Percentiles rank a stretch among this genome's conserved stretches.
Conservation (phyloP, 92 coral and sea anemone genomes). For the Heteractis magnifica region DNA sequence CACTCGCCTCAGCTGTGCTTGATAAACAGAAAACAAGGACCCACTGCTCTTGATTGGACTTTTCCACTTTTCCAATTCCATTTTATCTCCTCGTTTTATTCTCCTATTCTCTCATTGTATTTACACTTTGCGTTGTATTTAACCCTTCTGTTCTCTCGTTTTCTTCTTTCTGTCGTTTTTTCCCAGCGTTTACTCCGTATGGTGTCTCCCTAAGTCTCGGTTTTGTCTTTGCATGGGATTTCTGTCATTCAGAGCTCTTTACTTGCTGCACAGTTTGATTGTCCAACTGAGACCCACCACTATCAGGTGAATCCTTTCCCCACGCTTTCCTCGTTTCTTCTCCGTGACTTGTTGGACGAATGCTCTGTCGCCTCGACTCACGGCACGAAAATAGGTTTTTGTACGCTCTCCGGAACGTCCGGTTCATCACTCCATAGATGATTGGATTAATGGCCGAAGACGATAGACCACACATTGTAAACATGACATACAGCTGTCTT, state of each 20-base stretch:
- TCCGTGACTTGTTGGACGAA: background rate
- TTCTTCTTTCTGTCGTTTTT: too few species aligned
- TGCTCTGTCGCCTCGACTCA: background rate
- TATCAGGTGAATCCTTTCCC: background rate
- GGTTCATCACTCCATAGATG: slow-evolving; percentile 62
- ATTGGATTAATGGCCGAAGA: slow-evolving; percentile 54
- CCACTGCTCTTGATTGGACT: too few species aligned
- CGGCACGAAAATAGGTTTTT: slow-evolving; percentile 11
- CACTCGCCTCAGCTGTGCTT: too few species aligned
- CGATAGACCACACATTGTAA: slow-evolving; percentile 44
- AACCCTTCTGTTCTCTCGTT: too few species aligned
- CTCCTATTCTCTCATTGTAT: background rate
- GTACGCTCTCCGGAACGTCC: slow-evolving; percentile 46
- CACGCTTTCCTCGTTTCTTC: background rate
- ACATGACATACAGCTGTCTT: slow-evolving; percentile 46
- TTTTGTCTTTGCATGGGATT: too few species aligned
- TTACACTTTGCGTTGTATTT: too few species aligned
- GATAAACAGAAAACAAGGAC: too few species aligned
- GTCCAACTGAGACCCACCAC: background rate
- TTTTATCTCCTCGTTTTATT: background rate
- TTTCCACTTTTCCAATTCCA: background rate
- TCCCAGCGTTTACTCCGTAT: too few species aligned
- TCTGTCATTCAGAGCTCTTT: background rate
- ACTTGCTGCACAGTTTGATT: background rate
- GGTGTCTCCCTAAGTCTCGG: too few species aligned